phyloP scores from a whole-genome alignment of 2,797 vertebrate genomes.

The Huso huso region DNA sequence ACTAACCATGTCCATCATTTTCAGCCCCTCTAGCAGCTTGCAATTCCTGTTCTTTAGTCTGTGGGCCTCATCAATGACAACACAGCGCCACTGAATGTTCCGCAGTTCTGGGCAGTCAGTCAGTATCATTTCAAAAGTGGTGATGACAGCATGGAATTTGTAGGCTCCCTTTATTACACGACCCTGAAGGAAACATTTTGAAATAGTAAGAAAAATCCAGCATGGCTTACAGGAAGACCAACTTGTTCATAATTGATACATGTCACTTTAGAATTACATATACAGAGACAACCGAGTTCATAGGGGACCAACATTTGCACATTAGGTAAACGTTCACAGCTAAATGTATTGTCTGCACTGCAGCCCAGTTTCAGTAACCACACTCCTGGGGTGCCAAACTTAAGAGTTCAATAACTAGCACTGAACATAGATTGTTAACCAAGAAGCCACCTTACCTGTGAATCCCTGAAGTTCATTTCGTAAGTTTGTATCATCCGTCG shows the following conservation, averaged over 20 bases:
- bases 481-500: conserved; percentile 94
- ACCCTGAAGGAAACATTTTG: conserved; percentile 53
- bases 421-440: too few species aligned
- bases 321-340: too few species aligned
- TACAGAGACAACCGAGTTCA: too few species aligned
- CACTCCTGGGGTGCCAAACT: too few species aligned
- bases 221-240: too few species aligned
- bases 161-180: conserved; percentile 90
- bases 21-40: conserved; percentile 92
- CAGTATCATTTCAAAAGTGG: conserved; percentile 97
- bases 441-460: conserved; percentile 57
- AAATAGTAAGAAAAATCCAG: too few species aligned
- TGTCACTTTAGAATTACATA: too few species aligned
- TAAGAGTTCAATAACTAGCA: too few species aligned
- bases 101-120: conserved; percentile 92
- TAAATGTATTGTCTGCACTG: too few species aligned
- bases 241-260: too few species aligned
- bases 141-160: conserved; percentile 91
- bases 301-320: too few species aligned
- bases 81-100: conserved; percentile 86
- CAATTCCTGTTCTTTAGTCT: conserved; percentile 95
- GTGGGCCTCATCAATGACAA: conserved; percentile 94
- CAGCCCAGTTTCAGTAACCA: too few species aligned
- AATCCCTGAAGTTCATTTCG: conserved; percentile 95
- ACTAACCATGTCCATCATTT: conserved; percentile 97